Conservation (phyloP, 2,888 invertebrate species). For the Marasmarcha lunaedactyla region DNA sequence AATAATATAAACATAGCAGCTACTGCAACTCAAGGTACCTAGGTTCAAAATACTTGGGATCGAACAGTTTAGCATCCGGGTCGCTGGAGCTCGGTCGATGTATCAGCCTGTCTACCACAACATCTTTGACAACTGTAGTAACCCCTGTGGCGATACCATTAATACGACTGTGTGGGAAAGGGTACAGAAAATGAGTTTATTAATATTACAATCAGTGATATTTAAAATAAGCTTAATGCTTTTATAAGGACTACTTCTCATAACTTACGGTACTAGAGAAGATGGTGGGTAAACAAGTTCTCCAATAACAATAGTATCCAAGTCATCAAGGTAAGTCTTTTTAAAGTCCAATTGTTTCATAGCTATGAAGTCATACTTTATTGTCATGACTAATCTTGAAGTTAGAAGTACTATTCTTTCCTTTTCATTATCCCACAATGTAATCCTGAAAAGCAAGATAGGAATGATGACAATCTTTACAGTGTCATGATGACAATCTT, state of each 20-base stretch:
- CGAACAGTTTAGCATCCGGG: constrained; percentile 60
- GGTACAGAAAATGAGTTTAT: background rate
- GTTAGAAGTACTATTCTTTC: constrained; percentile 83
- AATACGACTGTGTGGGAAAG: constrained; percentile 63
- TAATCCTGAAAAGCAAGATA: constrained; percentile 77
- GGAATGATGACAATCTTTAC: too few relatives aligned
- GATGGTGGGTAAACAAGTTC: constrained; percentile 84
- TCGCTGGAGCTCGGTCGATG: constrained; percentile 47
- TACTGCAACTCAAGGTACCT: constrained; percentile 71
- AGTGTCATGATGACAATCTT: background rate
- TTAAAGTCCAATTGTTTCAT: constrained; percentile 78
- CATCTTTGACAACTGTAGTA: constrained; percentile 76
- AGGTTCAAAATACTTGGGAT: constrained; percentile 75
- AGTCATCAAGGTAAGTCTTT: constrained; percentile 74
- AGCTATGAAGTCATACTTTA: constrained; percentile 90
- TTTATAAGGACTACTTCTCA: too few relatives aligned
- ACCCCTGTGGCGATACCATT: constrained; percentile 80
- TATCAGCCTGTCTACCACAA: constrained; percentile 73
- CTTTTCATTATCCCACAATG: constrained; percentile 88
- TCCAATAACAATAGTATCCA: constrained; percentile 81
- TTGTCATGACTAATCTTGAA: constrained; percentile 77
- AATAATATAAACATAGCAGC: constrained; percentile 15
- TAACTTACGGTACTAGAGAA: constrained; percentile 89
- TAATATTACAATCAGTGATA: too few relatives aligned
- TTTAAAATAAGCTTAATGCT: too few relatives aligned